Percentiles rank a stretch among this genome's conserved stretches.
phyloP scores from a whole-genome alignment of 1,140 invertebrate genomes.

The Asobara japonica region DNA sequence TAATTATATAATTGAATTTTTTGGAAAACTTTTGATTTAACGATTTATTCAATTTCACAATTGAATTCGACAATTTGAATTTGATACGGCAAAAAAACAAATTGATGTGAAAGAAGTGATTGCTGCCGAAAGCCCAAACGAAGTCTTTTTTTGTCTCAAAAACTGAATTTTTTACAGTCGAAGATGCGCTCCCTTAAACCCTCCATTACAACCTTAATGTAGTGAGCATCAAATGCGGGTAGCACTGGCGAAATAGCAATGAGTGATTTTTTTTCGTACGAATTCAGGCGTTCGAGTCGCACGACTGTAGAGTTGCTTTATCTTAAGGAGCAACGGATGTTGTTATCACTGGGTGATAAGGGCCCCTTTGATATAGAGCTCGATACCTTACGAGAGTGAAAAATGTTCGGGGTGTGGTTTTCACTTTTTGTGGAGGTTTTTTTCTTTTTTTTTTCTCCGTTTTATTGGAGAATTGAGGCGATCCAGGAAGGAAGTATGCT shows the following conservation, averaged over 20 bases:
- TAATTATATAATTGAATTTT: too few species aligned
- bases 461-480: background rate
- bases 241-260: background rate
- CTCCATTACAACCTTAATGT: too few species aligned
- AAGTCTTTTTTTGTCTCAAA: too few species aligned
- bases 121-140: too few species aligned
- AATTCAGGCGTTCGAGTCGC: background rate
- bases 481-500: background rate
- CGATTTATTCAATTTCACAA: too few species aligned
- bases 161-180: too few species aligned
- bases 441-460: background rate
- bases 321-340: slow-evolving; percentile 21
- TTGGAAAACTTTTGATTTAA: too few species aligned
- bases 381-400: slow-evolving; percentile 5
- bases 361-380: slow-evolving; percentile 20
- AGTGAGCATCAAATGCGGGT: too few species aligned
- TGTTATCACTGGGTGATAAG: slow-evolving; percentile 12
- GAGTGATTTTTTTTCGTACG: background rate
- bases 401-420: slow-evolving; percentile 4
- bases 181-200: too few species aligned
- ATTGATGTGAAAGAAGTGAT: too few species aligned
- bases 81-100: too few species aligned
- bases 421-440: background rate
- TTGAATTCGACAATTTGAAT: too few species aligned
- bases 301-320: background rate